These are phyloP conservation scores for Diceros bicornis DNA, from an alignment of 2,797 vertebrate genomes.

Conservation along the genomic window DNA sequence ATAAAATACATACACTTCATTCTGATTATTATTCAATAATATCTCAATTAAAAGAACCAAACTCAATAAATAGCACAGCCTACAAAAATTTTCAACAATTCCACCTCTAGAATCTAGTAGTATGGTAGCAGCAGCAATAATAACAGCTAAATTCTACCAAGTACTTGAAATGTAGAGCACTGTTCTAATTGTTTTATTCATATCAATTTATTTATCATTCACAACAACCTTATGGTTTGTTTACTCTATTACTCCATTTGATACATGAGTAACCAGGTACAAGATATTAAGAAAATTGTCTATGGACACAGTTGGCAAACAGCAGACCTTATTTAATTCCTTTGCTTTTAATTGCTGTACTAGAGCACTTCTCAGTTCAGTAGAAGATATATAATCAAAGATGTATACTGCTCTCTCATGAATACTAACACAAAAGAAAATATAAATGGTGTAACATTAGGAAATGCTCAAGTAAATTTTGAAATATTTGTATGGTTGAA, in stretches of 20 bases:
- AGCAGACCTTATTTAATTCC: not conserved
- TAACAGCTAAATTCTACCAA: not conserved
- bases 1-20: not conserved
- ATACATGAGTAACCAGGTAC: not conserved
- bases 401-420: not conserved
- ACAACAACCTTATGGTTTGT: not conserved
- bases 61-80: not conserved
- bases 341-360: not conserved
- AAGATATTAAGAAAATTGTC: not conserved
- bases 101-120: not conserved
- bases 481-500: constrained; percentile 37
- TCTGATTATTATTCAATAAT: not conserved
- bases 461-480: constrained; percentile 23
- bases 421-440: not conserved
- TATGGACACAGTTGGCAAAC: not conserved
- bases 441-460: not conserved
- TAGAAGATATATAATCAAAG: not conserved
- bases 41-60: not conserved
- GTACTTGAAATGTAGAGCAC: not conserved
- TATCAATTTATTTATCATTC: not conserved
- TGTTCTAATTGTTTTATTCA: not conserved
- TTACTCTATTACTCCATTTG: not conserved
- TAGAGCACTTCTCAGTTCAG: not conserved
- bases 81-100: not conserved
- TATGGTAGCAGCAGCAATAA: too few species aligned